A percentile compares a stretch with the other conserved stretches of the same genome.
phyloP scores from a whole-genome alignment of 2,797 vertebrate genomes.

The Rhynchotus rufescens region DNA sequence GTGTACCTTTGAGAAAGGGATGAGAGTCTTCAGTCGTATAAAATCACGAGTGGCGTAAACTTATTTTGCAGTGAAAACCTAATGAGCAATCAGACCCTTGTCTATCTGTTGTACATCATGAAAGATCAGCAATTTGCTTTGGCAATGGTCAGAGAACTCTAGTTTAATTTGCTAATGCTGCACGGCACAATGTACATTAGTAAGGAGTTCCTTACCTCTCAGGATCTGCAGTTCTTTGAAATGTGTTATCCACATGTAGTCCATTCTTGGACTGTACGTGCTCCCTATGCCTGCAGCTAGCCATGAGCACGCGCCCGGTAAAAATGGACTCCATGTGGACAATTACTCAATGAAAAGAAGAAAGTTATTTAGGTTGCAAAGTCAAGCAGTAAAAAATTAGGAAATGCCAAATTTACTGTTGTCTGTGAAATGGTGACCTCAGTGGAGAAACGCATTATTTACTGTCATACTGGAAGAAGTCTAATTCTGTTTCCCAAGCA shows the following conservation, averaged over 20 bases:
- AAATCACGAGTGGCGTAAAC: not conserved
- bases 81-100: not conserved
- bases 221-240: conserved; percentile 21
- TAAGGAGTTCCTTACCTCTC: conserved; percentile 28
- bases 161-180: not conserved
- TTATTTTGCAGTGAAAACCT: not conserved
- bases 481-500: conserved; percentile 11
- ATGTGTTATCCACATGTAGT: conserved; percentile 59
- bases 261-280: conserved; percentile 37
- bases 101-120: not conserved
- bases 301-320: not conserved
- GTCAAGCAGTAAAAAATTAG: conserved; percentile 26
- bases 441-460: not conserved
- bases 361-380: conserved; percentile 32
- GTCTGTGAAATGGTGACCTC: not conserved
- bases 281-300: conserved; percentile 30
- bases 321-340: conserved; percentile 56
- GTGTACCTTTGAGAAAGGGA: not conserved
- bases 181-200: not conserved
- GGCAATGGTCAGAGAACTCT: not conserved
- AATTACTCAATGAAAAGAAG: conserved; percentile 18
- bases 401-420: conserved; percentile 18
- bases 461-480: not conserved
- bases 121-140: not conserved
- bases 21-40: not conserved